Evolutionary conservation across 2,888 invertebrate genomes (phyloP), one percentile per base, ranked within the genome.

Genomic region (Orthonychiurus folsomi): DNA sequence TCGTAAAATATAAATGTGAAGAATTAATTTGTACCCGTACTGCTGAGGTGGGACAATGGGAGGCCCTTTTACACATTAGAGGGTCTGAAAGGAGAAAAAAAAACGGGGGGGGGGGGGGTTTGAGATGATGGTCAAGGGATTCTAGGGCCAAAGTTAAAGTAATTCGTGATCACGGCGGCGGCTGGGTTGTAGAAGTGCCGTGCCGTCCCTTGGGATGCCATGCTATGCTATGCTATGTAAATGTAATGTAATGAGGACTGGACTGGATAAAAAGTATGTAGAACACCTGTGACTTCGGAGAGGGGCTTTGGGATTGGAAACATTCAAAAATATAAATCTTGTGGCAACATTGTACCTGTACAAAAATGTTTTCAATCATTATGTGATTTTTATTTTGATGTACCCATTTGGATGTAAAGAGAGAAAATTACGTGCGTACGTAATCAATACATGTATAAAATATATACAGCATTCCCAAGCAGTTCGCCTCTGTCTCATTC

Each of bases 321-420:
- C 37, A 37, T 37, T 37, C 37, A 15, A 37, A 37, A 37, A 9
- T 15, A 9, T 9, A 5, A 37, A 37, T 37, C 37, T 37, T 37
- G 37, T 37, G 64, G 37, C 56, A 64, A 58, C 50, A 50, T 65
- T 65, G 65, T 65, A 65, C 65, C 65, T 65, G 65, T 60, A 62
- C 65, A 62, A 59, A 60, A 50, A 63, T 63, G 61, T 37, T 37
- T 37, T 37, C 37, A 37, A 37, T 37, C 37, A 37, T 37, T 37
- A 61, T 64, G 63, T 64, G 66, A 67, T 67, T 65, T 67, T 67
- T 63, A 65, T 64, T 67, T 67, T 63, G 63, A 63, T 67, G 63
- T 63, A 65, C 63, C 59, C 55, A 58, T 61, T 63, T 63, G n/a
- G 53, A 63, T 63, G 60, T 60, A 63, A 60, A 57, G 47, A 55